Evolutionary conservation across 2,113 vertebrate genomes (phyloP).

Genomic region (Heterotilapia buettikoferi): DNA sequence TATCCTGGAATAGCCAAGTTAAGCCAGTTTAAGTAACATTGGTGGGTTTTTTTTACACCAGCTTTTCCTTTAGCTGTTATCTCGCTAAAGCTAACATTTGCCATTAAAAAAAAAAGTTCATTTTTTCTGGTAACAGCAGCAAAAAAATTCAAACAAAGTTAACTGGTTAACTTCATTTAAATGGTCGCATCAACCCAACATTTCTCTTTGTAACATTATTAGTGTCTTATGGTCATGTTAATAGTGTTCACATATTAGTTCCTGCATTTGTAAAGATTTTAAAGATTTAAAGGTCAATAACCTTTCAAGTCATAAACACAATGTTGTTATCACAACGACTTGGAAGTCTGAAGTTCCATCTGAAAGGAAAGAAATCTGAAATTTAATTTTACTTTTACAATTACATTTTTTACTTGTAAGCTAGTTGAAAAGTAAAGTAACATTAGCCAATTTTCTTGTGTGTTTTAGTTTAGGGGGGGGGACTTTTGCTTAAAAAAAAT

Average conservation of each 20-base stretch:
- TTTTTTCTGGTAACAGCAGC: not conserved
- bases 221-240: not conserved
- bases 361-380: not conserved
- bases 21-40: not conserved
- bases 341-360: not conserved
- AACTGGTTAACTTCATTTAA: rapidly evolving
- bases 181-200: not conserved
- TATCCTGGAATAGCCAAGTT: not conserved
- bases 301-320: not conserved
- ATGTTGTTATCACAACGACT: not conserved
- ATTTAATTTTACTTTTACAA: not conserved
- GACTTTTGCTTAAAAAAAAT: not conserved
- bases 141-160: not conserved
- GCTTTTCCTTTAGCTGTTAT: not conserved
- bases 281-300: not conserved
- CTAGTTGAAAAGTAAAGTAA: not conserved
- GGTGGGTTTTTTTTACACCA: not conserved
- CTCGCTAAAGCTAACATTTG: not conserved
- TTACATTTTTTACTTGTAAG: not conserved
- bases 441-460: rapidly evolving
- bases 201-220: not conserved
- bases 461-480: not conserved
- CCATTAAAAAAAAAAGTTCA: rapidly evolving
- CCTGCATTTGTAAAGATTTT: not conserved
- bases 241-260: not conserved